Base-by-base conservation (phyloP, 1,140 invertebrate genomes). In the Sycophaga agraensis region DNA sequence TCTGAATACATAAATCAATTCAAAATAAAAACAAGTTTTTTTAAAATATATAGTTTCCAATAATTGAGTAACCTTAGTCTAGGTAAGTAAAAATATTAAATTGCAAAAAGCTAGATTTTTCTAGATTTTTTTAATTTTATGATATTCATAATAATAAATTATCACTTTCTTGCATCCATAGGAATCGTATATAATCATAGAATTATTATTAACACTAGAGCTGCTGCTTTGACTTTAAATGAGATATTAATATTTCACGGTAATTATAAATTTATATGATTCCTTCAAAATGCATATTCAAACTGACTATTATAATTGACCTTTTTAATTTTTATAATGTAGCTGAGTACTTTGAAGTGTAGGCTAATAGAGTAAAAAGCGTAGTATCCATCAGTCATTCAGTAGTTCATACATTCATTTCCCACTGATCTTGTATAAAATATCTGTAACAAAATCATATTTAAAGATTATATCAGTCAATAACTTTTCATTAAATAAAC, bases 301-400 rank as follows among this genome's bases (percentile, higher is more conserved):
- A 56, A 35, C 7, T 49, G 39, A 54, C 31, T 62, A 56, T 35
- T 51, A 16, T 4, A 54, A 35, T 46, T 61, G 31, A 39, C 0
- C 5, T 5, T 17, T 61, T 28, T 17, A 39, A 54, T 17, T 54
- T 54, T 24, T 39, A 56, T n/a, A 35, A 35, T 4, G 42, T 60
- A 48, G 21, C 42, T 45, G 24, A 60, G 46, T 56, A 60, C 17
- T 56, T 16, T 57, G 42, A 51, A 56, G 66, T 66, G 65, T 67
- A 37, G 64, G 46, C 54, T 66, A 62, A 65, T 67, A 56, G 4
- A 48, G 35, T 56, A 56, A n/a, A 66, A 67, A 70, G 63, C 61
- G 55, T 71, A 68, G 55, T n/a, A n/a, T n/a, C 63, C 62, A 66
- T 71, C 66, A 68, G 68, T 70, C 70, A 65, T 53, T 68, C 62